Evolutionary conservation across 2,888 invertebrate genomes (phyloP), one percentile per base, ranked within the genome.

Genomic region (Spodoptera exigua): DNA sequence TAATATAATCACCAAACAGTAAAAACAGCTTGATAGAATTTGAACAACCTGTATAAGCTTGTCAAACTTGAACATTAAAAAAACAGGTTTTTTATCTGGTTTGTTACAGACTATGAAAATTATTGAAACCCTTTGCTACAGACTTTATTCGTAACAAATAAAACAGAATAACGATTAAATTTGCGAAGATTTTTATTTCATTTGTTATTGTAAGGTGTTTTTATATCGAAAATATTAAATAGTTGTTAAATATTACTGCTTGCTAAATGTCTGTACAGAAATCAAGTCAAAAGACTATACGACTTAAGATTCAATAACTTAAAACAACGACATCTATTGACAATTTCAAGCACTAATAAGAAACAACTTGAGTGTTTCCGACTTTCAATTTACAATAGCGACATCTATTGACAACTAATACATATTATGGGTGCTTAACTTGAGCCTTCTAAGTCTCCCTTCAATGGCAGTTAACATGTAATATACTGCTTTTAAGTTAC

Each of bases 391-490:
- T 40, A 39, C 48, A 61, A 74, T 32, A 81, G 66, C 60, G 82
- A 75, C 82, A 83, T 83, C 83, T 83, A 67, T 58, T 43, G 43
- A n/a, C 13, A 40, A 34, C 4, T 21, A 11, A 47, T 54, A 78
- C 57, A 73, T 80, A 56, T 44, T 61, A 2, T 66, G 68, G 27
- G 84, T 59, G 56, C 82, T 81, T 5, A 80, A 72, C 64, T 88
- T 91, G 11, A 93, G 60, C 60, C 92, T 81, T 4, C 90, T 81
- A 21, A 93, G 72, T 45, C 93, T 84, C 11, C 93, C 92, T 69
- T 93, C 93, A 44, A 93, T 90, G 3, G 91, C 88, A 0, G 87
- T 78, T 0, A 93, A 70, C 71, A 89, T 85, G 54, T 74, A 83
- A 69, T 93, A 92, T 3, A 90, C 85, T 0, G 85, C 80, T 47